Conservation (phyloP, 2,888 invertebrate species). For the Epinotia demarniana region DNA sequence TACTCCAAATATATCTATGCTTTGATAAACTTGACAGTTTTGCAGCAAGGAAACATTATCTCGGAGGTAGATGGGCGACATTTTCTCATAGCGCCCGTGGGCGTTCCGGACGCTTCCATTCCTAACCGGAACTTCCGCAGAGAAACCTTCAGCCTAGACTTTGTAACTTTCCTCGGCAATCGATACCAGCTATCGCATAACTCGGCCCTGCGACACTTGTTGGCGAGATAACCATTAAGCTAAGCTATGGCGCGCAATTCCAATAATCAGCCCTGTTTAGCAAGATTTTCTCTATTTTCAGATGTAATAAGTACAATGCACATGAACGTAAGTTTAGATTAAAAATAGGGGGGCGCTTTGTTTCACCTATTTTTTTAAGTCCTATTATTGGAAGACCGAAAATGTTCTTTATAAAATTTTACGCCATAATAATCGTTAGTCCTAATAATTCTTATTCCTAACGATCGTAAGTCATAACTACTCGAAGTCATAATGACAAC, state of each 20-base stretch:
- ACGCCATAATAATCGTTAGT: no score
- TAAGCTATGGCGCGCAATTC: conserved; percentile 19
- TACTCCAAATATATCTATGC: no score
- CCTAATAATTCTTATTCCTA: no score
- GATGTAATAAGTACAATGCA: neutral
- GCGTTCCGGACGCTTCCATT: conserved; percentile 59
- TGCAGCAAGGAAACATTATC: neutral
- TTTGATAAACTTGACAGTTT: no score
- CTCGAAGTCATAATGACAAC: no score
- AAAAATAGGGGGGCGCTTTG: no score
- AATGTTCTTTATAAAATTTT: no score
- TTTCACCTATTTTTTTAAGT: no score
- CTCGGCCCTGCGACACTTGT: conserved; percentile 47
- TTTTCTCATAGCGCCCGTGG: conserved; percentile 20
- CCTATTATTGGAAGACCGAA: no score
- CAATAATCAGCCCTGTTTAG: conserved; percentile 12
- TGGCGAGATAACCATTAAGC: conserved; percentile 15
- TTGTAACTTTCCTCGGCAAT: conserved; percentile 54
- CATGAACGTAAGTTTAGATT: neutral
- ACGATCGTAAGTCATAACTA: no score
- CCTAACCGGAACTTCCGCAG: conserved; percentile 67
- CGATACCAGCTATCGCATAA: conserved; percentile 65
- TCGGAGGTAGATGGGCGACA: neutral
- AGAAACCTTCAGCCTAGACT: conserved; percentile 59
- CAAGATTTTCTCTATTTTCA: conserved; percentile 15